A percentile compares a stretch with the other conserved stretches of the same genome.
These are phyloP conservation scores for Pterocles burchelli DNA, from an alignment of 2,113 vertebrate genomes.

Conservation along the genomic window DNA sequence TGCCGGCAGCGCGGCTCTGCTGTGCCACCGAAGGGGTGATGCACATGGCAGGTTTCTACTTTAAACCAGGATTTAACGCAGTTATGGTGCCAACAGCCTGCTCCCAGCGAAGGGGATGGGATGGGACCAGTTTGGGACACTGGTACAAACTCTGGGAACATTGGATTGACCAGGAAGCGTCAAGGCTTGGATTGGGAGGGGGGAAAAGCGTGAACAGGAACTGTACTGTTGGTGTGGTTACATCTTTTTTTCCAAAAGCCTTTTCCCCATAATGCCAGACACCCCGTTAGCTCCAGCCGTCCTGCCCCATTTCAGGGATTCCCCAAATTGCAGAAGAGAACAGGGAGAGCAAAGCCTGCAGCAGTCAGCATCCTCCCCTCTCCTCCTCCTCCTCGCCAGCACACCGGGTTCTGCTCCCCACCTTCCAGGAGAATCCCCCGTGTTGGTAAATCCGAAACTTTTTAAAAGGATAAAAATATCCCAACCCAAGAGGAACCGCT, in stretches of 20 bases:
- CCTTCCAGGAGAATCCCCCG: background rate
- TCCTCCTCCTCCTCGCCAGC: background rate
- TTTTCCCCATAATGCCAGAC: background rate
- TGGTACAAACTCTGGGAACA: background rate
- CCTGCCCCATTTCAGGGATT: background rate
- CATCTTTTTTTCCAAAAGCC: background rate
- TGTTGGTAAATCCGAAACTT: background rate
- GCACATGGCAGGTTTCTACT: background rate
- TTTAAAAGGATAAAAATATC: background rate
- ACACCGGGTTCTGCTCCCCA: background rate
- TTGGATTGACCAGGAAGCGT: fast-evolving
- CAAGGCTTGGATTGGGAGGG: background rate
- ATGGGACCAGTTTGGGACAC: background rate
- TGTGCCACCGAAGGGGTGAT: background rate
- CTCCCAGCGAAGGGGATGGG: background rate
- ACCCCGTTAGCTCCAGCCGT: fast-evolving
- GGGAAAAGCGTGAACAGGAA: background rate
- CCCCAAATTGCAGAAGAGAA: background rate
- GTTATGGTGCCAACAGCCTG: background rate
- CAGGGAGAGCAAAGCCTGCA: background rate
- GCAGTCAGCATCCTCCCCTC: background rate
- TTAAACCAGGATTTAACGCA: background rate
- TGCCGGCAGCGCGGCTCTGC: background rate
- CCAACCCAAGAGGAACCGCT: background rate
- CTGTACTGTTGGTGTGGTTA: fast-evolving